A percentile compares a stretch with the other conserved stretches of the same genome.
Conservation (phyloP, 2,113 vertebrate species). For the Cranoglanis bouderius region DNA sequence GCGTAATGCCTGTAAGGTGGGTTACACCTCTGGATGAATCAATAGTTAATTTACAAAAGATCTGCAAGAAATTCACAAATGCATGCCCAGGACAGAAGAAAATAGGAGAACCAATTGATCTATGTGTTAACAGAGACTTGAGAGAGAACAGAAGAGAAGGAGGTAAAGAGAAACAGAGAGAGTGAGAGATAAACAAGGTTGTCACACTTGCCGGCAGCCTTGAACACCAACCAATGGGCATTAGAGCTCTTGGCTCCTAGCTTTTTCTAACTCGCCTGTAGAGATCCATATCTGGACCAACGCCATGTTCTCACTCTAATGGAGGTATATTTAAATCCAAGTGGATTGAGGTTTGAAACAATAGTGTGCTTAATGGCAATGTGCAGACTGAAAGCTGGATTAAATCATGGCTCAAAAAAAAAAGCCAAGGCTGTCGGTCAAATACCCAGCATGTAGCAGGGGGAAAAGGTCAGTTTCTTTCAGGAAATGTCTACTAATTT, state of each 20-base stretch:
- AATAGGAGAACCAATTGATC: background rate
- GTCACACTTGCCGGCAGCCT: conserved; percentile 45
- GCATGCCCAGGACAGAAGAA: background rate
- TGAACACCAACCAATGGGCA: conserved; percentile 39
- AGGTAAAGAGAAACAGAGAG: background rate
- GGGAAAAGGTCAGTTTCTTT: conserved; percentile 64
- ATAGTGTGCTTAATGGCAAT: conserved; percentile 56
- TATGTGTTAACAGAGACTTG: background rate
- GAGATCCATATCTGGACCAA: conserved; percentile 47
- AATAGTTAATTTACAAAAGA: conserved; percentile 59
- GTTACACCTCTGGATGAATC: conserved; percentile 39
- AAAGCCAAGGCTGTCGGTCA: conserved; percentile 55
- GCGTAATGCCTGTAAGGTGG: background rate
- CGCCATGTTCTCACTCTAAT: conserved; percentile 55
- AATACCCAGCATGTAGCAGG: conserved; percentile 50
- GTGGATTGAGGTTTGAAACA: conserved; percentile 54
- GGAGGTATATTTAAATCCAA: conserved; percentile 53
- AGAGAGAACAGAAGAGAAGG: background rate
- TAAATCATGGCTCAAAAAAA: background rate
- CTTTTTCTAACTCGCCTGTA: conserved; percentile 25
- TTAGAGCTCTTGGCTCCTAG: conserved; percentile 25
- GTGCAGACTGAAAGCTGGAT: conserved; percentile 53
- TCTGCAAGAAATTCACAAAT: conserved; percentile 62
- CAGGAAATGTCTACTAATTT: conserved; percentile 57
- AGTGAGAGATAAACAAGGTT: conserved; percentile 22